phyloP scores from a whole-genome alignment of 2,113 vertebrate genomes.

The Campylomormyrus numenius region DNA sequence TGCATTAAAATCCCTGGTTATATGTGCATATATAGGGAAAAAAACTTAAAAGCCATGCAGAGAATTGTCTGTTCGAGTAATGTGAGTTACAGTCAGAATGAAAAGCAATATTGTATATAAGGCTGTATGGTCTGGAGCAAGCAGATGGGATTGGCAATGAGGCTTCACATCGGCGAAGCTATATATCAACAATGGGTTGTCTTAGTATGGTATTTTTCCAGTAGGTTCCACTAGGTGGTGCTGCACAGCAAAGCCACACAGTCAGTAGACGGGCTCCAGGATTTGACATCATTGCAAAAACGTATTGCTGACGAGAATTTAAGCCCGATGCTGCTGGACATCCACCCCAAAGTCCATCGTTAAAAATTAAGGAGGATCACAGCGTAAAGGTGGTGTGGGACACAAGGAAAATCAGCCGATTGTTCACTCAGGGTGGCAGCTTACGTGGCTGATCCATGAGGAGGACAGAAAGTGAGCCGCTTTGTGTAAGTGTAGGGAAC shows the following conservation, averaged over 20 bases:
- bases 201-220: constrained; percentile 40
- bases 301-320: not conserved
- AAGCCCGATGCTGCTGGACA: not conserved
- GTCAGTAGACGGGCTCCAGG: not conserved
- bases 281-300: not conserved
- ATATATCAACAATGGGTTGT: not conserved
- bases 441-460: constrained; percentile 6
- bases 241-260: constrained; percentile 2
- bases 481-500: not conserved
- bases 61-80: constrained; percentile 32
- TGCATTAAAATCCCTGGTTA: constrained; percentile 39
- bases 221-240: constrained; percentile 49
- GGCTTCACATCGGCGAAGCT: not conserved
- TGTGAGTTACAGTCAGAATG: constrained; percentile 19
- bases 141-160: not conserved
- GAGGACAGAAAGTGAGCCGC: not conserved
- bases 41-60: constrained; percentile 56
- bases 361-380: not conserved
- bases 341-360: not conserved
- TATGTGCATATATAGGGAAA: constrained; percentile 47
- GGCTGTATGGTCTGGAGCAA: constrained; percentile 26
- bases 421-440: not conserved
- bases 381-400: not conserved
- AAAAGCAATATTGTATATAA: constrained; percentile 20
- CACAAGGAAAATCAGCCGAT: not conserved